phyloP scores from a whole-genome alignment of 2,797 vertebrate genomes.

The Oryzias dopingdopingensis region DNA sequence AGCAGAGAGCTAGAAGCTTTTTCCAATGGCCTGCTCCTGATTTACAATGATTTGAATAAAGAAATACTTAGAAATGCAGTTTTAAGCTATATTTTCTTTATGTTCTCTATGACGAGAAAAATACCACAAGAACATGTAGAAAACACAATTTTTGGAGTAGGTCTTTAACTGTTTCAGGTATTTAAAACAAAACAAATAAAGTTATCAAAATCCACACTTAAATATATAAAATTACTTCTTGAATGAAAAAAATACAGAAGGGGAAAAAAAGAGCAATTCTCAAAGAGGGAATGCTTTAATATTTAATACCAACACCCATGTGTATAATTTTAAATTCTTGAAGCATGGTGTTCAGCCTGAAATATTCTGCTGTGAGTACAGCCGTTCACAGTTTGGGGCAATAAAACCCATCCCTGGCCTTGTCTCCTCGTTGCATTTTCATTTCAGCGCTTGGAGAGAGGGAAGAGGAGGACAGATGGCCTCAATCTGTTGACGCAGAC shows the following conservation, averaged over 20 bases:
- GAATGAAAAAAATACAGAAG: slow-evolving; percentile 4
- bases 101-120: too few relatives aligned
- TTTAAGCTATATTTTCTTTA: too few relatives aligned
- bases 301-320: slow-evolving; percentile 4
- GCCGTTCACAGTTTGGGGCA: slow-evolving; percentile 5
- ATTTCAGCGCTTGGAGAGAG: slow-evolving; percentile 36
- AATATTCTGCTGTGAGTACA: neutral
- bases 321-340: slow-evolving; percentile 2
- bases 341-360: neutral
- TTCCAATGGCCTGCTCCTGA: too few relatives aligned
- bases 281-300: neutral
- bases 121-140: too few relatives aligned
- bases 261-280: neutral
- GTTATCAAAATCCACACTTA: neutral
- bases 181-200: too few relatives aligned
- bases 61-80: too few relatives aligned
- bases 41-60: too few relatives aligned
- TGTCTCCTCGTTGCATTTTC: slow-evolving; percentile 24
- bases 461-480: slow-evolving; percentile 60
- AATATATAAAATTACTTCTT: neutral
- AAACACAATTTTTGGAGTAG: too few relatives aligned
- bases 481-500: slow-evolving; percentile 61
- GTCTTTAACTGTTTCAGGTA: too few relatives aligned
- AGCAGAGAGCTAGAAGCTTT: too few relatives aligned
- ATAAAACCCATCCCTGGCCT: slow-evolving; percentile 1